Conservation (phyloP, 2,888 invertebrate genomes). For the Iselma pallidipennis region DNA sequence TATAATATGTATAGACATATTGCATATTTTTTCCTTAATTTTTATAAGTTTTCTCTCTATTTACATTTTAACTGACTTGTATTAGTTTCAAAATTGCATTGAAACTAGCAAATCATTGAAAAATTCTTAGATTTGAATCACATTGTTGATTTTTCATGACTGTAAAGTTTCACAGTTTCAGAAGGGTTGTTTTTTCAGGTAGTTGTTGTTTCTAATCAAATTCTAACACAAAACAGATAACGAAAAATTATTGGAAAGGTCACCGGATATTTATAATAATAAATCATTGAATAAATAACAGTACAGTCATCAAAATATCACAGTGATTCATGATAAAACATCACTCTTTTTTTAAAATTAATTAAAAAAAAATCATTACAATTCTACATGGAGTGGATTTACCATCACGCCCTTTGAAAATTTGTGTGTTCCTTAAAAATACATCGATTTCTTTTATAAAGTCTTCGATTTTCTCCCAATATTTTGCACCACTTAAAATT, state of each 20-base stretch:
- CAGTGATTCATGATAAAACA: slow-evolving; percentile 20
- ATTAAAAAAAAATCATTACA: too few species aligned
- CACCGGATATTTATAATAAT: not conserved
- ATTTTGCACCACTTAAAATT: not conserved
- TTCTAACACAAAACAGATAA: not conserved
- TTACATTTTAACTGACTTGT: slow-evolving; percentile 46
- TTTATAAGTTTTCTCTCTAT: not conserved
- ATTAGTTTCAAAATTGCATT: slow-evolving; percentile 47
- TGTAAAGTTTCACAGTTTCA: slow-evolving; percentile 14
- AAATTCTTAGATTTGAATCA: slow-evolving; percentile 17
- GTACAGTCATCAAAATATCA: slow-evolving; percentile 24
- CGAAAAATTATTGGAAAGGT: not conserved
- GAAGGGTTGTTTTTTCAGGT: not conserved
- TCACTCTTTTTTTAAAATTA: slow-evolving; percentile 32
- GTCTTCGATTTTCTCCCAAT: not conserved
- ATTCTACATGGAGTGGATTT: too few species aligned
- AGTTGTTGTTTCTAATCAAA: not conserved
- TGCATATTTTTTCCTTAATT: slow-evolving; percentile 43
- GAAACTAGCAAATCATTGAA: slow-evolving; percentile 50
- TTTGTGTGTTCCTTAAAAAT: not conserved
- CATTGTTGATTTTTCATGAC: slow-evolving; percentile 16
- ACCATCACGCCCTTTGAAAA: too few species aligned
- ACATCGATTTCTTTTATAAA: not conserved
- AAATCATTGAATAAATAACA: too few species aligned
- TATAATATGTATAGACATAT: slow-evolving; percentile 49